These are phyloP conservation scores for Falco novaeseelandiae DNA, from an alignment of 2,797 vertebrate species.

Conservation along the genomic window DNA sequence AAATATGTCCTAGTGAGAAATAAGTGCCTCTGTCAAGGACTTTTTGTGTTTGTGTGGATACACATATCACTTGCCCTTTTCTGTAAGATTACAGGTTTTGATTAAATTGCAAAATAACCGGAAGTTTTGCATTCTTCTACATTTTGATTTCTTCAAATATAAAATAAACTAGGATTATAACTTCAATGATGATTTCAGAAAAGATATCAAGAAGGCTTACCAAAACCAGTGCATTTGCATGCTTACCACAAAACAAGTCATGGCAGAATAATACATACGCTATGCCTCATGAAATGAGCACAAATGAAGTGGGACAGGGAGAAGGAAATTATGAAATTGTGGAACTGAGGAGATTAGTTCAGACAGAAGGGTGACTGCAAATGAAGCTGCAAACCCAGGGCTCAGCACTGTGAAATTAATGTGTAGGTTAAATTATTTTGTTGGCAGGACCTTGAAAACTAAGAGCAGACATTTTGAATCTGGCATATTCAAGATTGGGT, in stretches of 20 bases:
- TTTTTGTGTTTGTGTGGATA: neutral
- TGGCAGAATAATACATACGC: neutral
- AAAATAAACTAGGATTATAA: neutral
- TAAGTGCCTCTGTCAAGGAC: neutral
- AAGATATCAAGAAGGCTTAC: neutral
- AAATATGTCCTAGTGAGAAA: neutral
- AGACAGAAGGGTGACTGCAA: slow-evolving; percentile 56
- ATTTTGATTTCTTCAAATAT: neutral
- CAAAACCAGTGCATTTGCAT: neutral
- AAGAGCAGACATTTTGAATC: slow-evolving; percentile 26
- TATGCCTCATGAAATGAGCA: slow-evolving; percentile 33
- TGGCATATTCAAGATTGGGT: slow-evolving; percentile 13
- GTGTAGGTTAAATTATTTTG: slow-evolving; percentile 38
- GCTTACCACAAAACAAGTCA: slow-evolving; percentile 16
- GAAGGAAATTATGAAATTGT: slow-evolving; percentile 39
- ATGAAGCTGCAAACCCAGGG: slow-evolving; percentile 41
- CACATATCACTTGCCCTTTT: neutral
- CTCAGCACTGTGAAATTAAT: slow-evolving; percentile 37
- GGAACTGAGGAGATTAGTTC: slow-evolving; percentile 25
- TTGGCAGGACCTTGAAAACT: slow-evolving; percentile 19
- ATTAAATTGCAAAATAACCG: neutral
- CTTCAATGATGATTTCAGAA: neutral
- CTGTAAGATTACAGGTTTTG: neutral
- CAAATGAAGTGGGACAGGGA: slow-evolving; percentile 42
- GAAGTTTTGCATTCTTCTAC: neutral